These are phyloP conservation scores for Rhinella marina DNA, from an alignment of 2,797 vertebrate genomes.

Conservation along the genomic window DNA sequence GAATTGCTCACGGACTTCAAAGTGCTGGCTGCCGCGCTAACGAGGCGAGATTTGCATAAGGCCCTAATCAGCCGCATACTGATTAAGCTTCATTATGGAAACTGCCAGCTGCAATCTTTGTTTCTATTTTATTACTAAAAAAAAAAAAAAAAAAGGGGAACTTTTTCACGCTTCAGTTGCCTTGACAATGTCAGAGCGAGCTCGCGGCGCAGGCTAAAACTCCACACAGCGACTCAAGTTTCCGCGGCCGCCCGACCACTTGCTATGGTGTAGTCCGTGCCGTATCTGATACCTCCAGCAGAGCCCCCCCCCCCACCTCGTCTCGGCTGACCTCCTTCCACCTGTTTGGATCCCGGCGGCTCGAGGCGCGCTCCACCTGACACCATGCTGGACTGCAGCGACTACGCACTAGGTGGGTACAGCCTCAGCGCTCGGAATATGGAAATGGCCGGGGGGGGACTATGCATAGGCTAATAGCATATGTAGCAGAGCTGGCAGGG, in stretches of 20 bases:
- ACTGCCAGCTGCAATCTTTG: constrained; percentile 98
- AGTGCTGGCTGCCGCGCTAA: constrained; percentile 96
- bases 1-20: constrained; percentile 99
- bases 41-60: constrained; percentile 99
- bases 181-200: constrained; percentile 90
- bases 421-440: constrained; percentile 73
- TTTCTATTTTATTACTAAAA: constrained; percentile 96
- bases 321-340: constrained; percentile 69
- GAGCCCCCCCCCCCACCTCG: constrained; percentile 64
- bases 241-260: constrained; percentile 75
- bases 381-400: constrained; percentile 82
- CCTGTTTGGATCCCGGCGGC: constrained; percentile 71
- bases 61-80: constrained; percentile 99
- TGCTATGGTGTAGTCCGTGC: constrained; percentile 78
- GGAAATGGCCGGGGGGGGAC: constrained; percentile 72
- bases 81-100: constrained; percentile 99
- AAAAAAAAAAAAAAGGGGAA: constrained; percentile 87
- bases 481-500: constrained; percentile 62
- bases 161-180: constrained; percentile 94
- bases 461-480: constrained; percentile 73
- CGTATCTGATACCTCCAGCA: constrained; percentile 68
- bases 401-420: constrained; percentile 82
- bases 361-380: constrained; percentile 69
- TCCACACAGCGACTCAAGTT: constrained; percentile 80
- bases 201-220: constrained; percentile 81